Evolutionary conservation across 2,113 vertebrate genomes (phyloP), one percentile per base, ranked within the genome.

Genomic region (Grus americana): DNA sequence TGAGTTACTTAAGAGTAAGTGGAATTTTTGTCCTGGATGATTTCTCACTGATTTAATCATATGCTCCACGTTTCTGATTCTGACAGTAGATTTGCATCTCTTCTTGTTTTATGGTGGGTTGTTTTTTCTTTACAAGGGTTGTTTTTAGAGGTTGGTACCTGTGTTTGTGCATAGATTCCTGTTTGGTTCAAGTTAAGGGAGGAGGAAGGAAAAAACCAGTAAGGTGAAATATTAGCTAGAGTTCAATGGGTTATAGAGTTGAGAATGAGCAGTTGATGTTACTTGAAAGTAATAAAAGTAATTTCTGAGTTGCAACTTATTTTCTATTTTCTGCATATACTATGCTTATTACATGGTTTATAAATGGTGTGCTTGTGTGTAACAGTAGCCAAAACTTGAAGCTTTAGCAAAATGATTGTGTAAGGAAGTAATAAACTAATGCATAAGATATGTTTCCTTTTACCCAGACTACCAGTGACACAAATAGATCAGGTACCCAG

Each of bases 101-200:
- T 58, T 70, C 27, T 30, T 75, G 15, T 15, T 67, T 74, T 30
- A 32, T 27, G 38, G 38, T 36, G 47, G 4, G 26, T 9, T 21
- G 17, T 11, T 32, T 10, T 11, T 6, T 32, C 46, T 74, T 84
- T 58, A 4, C 18, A 3, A 50, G 8, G 2, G 2, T 34, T 85
- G 11, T 32, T 79, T 79, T 85, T 42, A 59, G 52, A 42, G 15
- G 10, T 55, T 55, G 29, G 3, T 57, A n/a, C 2, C 26, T 5
- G 8, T 44, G 3, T 85, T 74, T 90, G n/a, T 17, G 8, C 3
- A 6, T 34, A 50, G 15, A 30, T 79, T 90, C 16, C 5, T 70
- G 3, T 32, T 63, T 40, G 32, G 13, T 3, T 34, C 0, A 0
- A 59, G 11, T 27, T 47, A 29, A 76, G 5, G 11, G 18, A 79